phyloP scores from a whole-genome alignment of 1,140 invertebrate species.

The Anastrepha ludens region DNA sequence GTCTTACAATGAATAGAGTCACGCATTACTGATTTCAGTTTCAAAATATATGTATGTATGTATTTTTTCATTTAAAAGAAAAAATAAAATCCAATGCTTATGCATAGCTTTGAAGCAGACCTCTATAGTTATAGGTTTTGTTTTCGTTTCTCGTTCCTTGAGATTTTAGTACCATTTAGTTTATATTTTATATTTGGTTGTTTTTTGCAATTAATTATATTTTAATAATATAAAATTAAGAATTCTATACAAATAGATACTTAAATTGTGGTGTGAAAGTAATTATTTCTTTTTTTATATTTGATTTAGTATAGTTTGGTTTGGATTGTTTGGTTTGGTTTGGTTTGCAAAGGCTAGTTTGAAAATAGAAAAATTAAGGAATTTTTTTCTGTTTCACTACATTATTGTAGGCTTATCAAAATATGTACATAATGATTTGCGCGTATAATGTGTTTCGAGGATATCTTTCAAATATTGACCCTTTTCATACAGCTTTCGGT shows the following conservation, averaged over 20 bases:
- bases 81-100: background rate
- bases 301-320: background rate
- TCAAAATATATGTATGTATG: slow-evolving; percentile 33
- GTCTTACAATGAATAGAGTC: background rate
- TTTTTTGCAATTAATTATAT: slow-evolving; percentile 23
- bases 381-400: background rate
- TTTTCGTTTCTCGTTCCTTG: background rate
- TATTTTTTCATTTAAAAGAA: slow-evolving; percentile 16
- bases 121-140: background rate
- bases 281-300: slow-evolving; percentile 10
- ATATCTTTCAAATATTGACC: too few species aligned
- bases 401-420: background rate
- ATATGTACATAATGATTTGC: background rate
- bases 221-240: slow-evolving; percentile 43
- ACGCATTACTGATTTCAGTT: background rate
- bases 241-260: slow-evolving; percentile 52
- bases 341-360: background rate
- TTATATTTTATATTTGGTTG: background rate
- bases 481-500: background rate
- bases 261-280: background rate
- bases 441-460: too few species aligned
- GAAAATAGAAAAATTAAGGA: background rate
- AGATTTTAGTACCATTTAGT: background rate
- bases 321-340: background rate
- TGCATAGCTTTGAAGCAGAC: background rate